phyloP scores from a whole-genome alignment of 2,113 vertebrate genomes.

The Athene cunicularia region DNA sequence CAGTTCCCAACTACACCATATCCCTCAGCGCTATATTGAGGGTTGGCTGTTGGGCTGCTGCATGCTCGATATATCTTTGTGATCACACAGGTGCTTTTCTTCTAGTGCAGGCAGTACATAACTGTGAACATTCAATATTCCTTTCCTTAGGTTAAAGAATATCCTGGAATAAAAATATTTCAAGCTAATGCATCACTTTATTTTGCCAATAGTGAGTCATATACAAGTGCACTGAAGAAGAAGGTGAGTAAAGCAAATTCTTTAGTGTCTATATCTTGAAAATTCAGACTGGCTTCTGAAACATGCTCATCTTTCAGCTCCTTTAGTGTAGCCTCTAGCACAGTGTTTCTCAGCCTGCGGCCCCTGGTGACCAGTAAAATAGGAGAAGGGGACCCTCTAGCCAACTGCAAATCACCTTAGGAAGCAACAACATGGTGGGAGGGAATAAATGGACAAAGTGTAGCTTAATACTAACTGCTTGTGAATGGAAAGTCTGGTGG shows the following conservation, averaged over 20 bases:
- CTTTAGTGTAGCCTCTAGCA: neutral
- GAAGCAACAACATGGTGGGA: neutral
- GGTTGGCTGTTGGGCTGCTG: neutral
- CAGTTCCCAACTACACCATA: too few relatives aligned
- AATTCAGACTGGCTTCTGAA: neutral
- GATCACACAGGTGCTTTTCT: neutral
- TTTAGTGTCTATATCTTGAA: neutral
- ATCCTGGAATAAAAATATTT: conserved; percentile 95
- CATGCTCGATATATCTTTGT: neutral
- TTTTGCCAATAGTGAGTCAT: conserved; percentile 95
- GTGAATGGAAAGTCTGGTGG: neutral
- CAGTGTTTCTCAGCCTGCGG: neutral
- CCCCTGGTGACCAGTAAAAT: neutral
- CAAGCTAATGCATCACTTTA: conserved; percentile 92
- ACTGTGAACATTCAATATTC: neutral
- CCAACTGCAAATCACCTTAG: neutral
- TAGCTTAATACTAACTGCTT: neutral
- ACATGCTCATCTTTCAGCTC: neutral
- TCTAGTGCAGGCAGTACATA: neutral
- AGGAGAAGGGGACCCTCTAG: neutral
- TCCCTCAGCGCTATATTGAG: neutral
- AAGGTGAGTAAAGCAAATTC: conserved; percentile 81
- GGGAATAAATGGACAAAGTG: neutral
- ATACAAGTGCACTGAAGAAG: conserved; percentile 85
- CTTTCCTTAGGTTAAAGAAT: conserved; percentile 81